Evolutionary conservation across 2,797 vertebrate genomes (phyloP), one percentile per base, ranked within the genome.

Genomic region (Neoniphon sammara): DNA sequence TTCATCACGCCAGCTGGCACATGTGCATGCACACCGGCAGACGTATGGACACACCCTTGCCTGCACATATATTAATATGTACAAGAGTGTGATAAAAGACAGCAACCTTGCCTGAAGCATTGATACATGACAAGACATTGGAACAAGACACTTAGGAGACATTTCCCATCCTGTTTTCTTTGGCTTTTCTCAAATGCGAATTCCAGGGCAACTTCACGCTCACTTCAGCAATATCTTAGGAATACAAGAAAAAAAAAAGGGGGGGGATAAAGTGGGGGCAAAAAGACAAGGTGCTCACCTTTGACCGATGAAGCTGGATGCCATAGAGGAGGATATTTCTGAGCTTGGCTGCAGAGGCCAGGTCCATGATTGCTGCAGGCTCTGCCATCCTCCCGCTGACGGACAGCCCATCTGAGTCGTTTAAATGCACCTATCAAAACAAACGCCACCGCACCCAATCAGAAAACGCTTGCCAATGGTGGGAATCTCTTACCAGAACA

Each of bases 311-410:
- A 49, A 98, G 87, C 86, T 94, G 89, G 73, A 98, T 89, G 52
- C 94, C 94, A 62, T 94, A 97, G 76, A 97, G 82, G 52, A 97
- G 95, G 91, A 97, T 85, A 80, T 98, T 97, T 72, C 79, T 87
- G 71, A 85, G 93, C 85, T 93, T 94, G 17, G 91, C 82, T 84
- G 94, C 89, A 0, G 91, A 92, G 80, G 97, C 94, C 81, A 96
- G 88, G 31, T 91, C 89, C 77, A 84, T 93, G 47, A 97, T 78
- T 1, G 60, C 82, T 70, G 76, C 78, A 49, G 94, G 78, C 53
- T 91, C 93, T 44, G 91, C 91, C 70, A 69, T 80, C 23, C 23
- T 85, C 72, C 85, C 69, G 64, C 84, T 87, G 68, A 90, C 66
- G 50, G 88, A 87, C 63, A 21, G 66, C 74, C 89, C 86, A 66